Conservation (phyloP, 2,113 vertebrate species). For the Anarrhichthys ocellatus region DNA sequence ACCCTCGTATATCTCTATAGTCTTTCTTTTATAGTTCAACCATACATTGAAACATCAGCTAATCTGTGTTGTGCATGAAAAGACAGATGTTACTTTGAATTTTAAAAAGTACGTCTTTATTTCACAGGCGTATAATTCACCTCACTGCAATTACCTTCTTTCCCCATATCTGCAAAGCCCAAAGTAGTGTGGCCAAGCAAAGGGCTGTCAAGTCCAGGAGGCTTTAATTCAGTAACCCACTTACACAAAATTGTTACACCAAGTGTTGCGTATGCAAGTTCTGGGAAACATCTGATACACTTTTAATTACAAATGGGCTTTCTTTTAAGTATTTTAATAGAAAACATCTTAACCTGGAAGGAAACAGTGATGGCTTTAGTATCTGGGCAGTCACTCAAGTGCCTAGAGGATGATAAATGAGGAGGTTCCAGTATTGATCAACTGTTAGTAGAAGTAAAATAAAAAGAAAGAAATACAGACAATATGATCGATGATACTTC, state of each 20-base stretch:
- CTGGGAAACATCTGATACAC: neutral
- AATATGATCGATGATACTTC: conserved; percentile 47
- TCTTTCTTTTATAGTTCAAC: conserved; percentile 17
- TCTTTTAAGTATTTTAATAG: neutral
- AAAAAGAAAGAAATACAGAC: neutral
- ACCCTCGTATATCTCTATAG: neutral
- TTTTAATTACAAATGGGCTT: neutral
- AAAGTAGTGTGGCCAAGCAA: neutral
- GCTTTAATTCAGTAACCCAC: neutral
- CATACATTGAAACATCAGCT: conserved; percentile 9
- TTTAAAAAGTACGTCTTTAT: conserved; percentile 12
- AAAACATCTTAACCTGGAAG: conserved; percentile 6
- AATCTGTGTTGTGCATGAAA: conserved; percentile 21
- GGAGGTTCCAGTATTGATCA: conserved; percentile 25
- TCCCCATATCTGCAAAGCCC: neutral
- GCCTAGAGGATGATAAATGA: conserved; percentile 51
- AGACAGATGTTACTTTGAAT: conserved; percentile 31
- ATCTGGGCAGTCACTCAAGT: neutral
- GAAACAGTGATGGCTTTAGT: conserved; percentile 20
- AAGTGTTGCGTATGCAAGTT: neutral
- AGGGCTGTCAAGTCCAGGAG: neutral
- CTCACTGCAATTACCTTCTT: neutral
- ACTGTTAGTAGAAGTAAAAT: neutral
- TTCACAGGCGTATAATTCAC: conserved; percentile 3
- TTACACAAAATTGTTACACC: neutral